Evolutionary conservation across 2,797 vertebrate species (phyloP).

Genomic region (Phaenicophaeus curvirostris): DNA sequence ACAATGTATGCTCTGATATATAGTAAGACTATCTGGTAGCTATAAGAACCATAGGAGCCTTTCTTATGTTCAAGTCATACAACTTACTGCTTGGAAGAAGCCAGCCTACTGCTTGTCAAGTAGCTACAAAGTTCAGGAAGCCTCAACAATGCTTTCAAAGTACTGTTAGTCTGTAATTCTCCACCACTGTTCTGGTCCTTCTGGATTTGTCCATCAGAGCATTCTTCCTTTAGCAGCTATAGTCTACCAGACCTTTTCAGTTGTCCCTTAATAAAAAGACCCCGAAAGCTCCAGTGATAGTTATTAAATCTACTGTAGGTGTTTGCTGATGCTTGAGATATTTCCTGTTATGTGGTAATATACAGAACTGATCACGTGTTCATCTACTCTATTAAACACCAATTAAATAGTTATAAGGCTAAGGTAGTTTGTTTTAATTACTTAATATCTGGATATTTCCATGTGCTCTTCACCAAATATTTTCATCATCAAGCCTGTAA

Average conservation of each 20-base stretch:
- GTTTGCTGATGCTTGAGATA: background rate
- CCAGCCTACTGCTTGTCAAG: background rate
- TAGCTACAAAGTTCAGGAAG: background rate
- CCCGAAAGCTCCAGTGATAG: rapidly evolving
- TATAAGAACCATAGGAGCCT: background rate
- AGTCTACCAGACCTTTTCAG: background rate
- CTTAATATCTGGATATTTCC: background rate
- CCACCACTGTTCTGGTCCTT: background rate
- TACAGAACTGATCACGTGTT: background rate
- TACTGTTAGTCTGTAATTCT: background rate
- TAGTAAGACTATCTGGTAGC: background rate
- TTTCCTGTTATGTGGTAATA: background rate
- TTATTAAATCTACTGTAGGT: background rate
- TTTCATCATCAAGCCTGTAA: background rate
- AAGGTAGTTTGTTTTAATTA: background rate
- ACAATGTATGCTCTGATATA: background rate
- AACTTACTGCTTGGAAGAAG: background rate
- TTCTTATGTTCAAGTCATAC: background rate
- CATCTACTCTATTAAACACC: background rate
- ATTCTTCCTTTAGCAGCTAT: background rate
- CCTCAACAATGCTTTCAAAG: background rate
- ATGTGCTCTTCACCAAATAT: background rate
- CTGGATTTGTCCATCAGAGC: background rate
- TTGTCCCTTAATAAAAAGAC: background rate
- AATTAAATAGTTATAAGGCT: background rate